A percentile compares a stretch with the other conserved stretches of the same genome.
Evolutionary conservation across 1,140 invertebrate genomes (phyloP).

Genomic region (Rhagoletis zephyria): DNA sequence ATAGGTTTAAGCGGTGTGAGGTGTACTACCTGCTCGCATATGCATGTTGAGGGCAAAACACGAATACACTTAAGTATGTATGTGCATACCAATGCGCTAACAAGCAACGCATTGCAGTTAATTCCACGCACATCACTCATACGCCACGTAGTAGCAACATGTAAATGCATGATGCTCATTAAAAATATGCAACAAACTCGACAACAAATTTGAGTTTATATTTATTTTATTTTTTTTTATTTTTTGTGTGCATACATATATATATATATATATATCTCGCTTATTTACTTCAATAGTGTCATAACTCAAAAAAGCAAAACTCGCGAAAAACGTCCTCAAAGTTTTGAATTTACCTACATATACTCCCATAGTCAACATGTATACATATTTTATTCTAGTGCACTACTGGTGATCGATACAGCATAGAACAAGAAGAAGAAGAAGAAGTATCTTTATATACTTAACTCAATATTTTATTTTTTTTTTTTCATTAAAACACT

Average conservation of each 20-base stretch:
- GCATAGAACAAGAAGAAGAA: too few relatives aligned
- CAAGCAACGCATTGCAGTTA: neutral
- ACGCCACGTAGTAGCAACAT: conserved; percentile 13
- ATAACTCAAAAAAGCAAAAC: too few relatives aligned
- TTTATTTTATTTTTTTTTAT: neutral
- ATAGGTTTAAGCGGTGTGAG: neutral
- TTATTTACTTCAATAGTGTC: too few relatives aligned
- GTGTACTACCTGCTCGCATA: neutral
- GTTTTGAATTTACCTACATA: too few relatives aligned
- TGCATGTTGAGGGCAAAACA: neutral
- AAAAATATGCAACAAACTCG: conserved; percentile 12
- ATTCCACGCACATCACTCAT: conserved; percentile 18
- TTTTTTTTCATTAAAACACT: too few relatives aligned
- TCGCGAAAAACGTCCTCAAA: too few relatives aligned
- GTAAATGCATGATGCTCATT: conserved; percentile 45
- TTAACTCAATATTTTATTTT: too few relatives aligned
- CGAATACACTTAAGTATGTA: neutral
- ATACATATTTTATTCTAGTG: too few relatives aligned
- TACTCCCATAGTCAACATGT: too few relatives aligned
- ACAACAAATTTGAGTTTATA: conserved; percentile 1
- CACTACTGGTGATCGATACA: too few relatives aligned
- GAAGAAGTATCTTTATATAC: too few relatives aligned
- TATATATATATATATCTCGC: too few relatives aligned
- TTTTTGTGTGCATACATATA: neutral
- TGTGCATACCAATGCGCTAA: neutral